Evolutionary conservation across 2,888 invertebrate genomes (phyloP).

Genomic region (Scrobipalpa costella): DNA sequence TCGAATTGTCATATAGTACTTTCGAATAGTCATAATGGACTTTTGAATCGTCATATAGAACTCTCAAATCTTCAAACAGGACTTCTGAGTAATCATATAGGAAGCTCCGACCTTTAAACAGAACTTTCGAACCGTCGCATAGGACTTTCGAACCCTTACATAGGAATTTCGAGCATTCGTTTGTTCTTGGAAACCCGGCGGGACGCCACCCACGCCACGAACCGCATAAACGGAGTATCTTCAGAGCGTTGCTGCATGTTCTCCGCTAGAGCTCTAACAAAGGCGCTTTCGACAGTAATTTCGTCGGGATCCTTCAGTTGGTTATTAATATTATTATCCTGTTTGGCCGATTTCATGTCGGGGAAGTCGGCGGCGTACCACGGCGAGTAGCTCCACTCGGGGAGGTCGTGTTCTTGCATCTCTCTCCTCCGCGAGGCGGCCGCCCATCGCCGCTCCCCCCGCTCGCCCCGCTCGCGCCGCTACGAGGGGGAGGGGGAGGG

Average conservation of each 20-base stretch:
- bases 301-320: background rate
- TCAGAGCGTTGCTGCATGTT: background rate
- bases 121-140: background rate
- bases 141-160: background rate
- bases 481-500: constrained; percentile 25
- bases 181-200: background rate
- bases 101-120: too few relatives aligned
- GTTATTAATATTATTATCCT: background rate
- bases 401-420: background rate
- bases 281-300: background rate
- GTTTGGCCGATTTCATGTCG: background rate
- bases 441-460: background rate
- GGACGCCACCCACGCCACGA: background rate
- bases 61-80: too few relatives aligned
- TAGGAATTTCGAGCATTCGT: background rate
- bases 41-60: too few relatives aligned
- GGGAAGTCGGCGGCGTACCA: background rate
- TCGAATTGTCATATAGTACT: background rate
- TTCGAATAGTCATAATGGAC: too few relatives aligned
- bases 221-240: background rate
- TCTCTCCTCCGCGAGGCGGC: background rate
- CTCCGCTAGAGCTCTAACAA: background rate
- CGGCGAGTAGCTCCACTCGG: background rate
- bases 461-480: background rate
- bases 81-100: too few relatives aligned